Conservation (phyloP, 2,888 invertebrate genomes). For the Cheilosia vernalis region DNA sequence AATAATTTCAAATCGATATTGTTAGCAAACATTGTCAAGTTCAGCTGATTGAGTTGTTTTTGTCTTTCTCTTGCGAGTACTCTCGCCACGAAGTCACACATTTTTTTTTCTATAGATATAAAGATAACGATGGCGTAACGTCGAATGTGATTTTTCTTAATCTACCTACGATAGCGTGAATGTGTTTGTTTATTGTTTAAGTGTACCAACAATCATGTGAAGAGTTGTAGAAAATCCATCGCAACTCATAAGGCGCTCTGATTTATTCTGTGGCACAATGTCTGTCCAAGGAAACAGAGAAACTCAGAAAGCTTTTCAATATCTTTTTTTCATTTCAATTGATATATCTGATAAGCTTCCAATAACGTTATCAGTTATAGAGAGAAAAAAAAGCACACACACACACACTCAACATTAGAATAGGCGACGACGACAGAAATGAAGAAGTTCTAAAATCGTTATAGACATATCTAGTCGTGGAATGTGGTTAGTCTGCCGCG, state of each 20-base stretch:
- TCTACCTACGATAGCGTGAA: neutral
- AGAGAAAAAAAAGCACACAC: conserved; percentile 25
- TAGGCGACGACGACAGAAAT: conserved; percentile 67
- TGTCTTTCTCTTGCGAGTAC: neutral
- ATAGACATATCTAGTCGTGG: conserved; percentile 69
- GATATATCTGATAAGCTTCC: conserved; percentile 77
- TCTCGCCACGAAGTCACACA: conserved; percentile 5
- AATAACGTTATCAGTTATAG: conserved; percentile 45
- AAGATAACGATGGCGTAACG: conserved; percentile 10
- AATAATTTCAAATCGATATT: neutral
- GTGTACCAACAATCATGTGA: neutral
- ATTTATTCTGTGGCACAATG: neutral
- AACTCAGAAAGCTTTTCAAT: conserved; percentile 52
- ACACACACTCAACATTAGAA: conserved; percentile 22
- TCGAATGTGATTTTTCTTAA: neutral
- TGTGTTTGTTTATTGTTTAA: conserved; percentile 7
- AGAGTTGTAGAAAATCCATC: neutral
- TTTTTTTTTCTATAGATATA: neutral
- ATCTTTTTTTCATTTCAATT: conserved; percentile 45
- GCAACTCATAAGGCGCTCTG: neutral
- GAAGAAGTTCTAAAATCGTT: conserved; percentile 67
- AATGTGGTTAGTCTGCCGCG: conserved; percentile 47
- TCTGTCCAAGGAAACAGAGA: neutral
- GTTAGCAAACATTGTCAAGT: conserved; percentile 33
- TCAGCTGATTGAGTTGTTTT: conserved; percentile 1